phyloP scores from a whole-genome alignment of 2,113 vertebrate species.

The Phalacrocorax pelagicus region DNA sequence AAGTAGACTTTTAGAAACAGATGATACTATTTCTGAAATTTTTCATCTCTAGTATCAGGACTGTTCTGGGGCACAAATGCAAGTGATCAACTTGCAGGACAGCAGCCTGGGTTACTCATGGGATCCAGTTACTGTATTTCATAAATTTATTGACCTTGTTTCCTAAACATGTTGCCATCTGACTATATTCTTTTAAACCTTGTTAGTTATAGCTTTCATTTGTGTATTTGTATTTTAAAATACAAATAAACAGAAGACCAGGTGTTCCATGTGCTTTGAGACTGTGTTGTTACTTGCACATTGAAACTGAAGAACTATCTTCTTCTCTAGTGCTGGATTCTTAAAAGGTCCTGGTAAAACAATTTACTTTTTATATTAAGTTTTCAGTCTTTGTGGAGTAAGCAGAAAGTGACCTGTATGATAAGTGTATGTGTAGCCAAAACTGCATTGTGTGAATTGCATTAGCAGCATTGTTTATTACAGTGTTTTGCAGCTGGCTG shows the following conservation, averaged over 20 bases:
- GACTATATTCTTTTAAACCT: not conserved
- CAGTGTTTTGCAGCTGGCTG: slow-evolving; percentile 64
- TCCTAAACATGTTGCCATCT: not conserved
- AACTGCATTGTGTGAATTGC: slow-evolving; percentile 28
- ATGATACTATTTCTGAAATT: not conserved
- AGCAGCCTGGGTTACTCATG: not conserved
- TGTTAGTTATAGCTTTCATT: not conserved
- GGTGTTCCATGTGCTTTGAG: not conserved
- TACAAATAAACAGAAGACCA: not conserved
- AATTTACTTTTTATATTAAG: not conserved
- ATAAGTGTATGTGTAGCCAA: not conserved
- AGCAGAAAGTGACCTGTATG: slow-evolving; percentile 41
- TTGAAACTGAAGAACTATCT: not conserved
- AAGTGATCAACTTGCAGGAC: not conserved
- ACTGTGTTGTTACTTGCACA: not conserved
- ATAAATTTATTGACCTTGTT: not conserved
- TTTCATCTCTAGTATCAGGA: not conserved
- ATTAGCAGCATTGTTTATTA: slow-evolving; percentile 25
- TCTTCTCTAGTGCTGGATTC: not conserved
- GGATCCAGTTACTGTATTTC: not conserved
- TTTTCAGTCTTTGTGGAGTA: not conserved
- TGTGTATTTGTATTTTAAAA: not conserved
- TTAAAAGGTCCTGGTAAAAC: not conserved
- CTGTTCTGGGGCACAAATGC: not conserved
- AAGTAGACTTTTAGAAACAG: not conserved